These are phyloP conservation scores for Atta texana DNA, from an alignment of 1,140 invertebrate genomes.

Conservation along the genomic window DNA sequence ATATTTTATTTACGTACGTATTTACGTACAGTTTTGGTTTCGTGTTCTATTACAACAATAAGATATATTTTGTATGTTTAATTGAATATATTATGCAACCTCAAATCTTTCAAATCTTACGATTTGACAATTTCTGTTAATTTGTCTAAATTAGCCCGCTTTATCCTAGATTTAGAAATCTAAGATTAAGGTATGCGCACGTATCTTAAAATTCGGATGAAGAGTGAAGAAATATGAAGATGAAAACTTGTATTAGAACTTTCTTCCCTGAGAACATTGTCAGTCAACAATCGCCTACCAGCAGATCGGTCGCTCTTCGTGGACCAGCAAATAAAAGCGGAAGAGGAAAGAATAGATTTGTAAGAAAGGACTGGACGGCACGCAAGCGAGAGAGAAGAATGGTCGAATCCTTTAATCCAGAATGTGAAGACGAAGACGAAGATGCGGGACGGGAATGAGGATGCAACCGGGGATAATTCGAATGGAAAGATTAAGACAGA, in stretches of 20 bases:
- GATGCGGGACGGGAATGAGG: not conserved
- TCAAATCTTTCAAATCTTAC: too few relatives aligned
- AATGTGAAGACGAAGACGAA: slow-evolving; percentile 29
- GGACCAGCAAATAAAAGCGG: slow-evolving; percentile 29
- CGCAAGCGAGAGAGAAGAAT: slow-evolving; percentile 15
- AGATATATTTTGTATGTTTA: too few relatives aligned
- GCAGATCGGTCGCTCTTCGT: slow-evolving; percentile 3
- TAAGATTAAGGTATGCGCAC: not conserved
- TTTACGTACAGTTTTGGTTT: too few relatives aligned
- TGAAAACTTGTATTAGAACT: not conserved
- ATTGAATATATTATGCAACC: too few relatives aligned
- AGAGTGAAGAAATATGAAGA: not conserved
- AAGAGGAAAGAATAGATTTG: slow-evolving; percentile 43
- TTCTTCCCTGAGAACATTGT: slow-evolving; percentile 13
- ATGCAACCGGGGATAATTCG: slow-evolving; percentile 35
- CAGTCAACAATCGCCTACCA: not conserved
- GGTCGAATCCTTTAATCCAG: slow-evolving; percentile 46
- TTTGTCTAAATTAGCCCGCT: too few relatives aligned
- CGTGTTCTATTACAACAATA: too few relatives aligned
- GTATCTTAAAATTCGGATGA: not conserved
- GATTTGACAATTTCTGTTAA: too few relatives aligned
- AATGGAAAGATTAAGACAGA: slow-evolving; percentile 53
- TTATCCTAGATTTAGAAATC: not conserved
- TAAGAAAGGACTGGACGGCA: slow-evolving; percentile 27
- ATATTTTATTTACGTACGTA: too few relatives aligned